These are phyloP conservation scores for Mycogona germanica DNA, from an alignment of 2,888 invertebrate genomes.

Conservation along the genomic window DNA sequence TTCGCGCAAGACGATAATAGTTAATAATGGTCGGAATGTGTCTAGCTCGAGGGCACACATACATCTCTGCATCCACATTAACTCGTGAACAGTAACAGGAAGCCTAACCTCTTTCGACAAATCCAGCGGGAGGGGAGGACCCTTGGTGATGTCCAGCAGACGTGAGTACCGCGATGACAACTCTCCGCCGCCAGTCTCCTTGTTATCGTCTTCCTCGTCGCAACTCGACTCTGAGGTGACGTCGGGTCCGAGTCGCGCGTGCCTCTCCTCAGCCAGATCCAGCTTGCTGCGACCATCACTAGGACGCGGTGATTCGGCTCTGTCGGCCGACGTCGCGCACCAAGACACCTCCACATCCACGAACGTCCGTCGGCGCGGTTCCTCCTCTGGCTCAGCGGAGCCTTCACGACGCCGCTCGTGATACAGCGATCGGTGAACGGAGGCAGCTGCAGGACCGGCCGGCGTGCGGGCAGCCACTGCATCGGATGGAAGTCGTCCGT, in stretches of 20 bases:
- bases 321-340: neutral
- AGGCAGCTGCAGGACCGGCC: no score
- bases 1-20: no score
- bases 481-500: no score
- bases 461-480: no score
- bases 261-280: slow-evolving; percentile 30
- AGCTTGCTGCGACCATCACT: slow-evolving; percentile 28
- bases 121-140: slow-evolving; percentile 30
- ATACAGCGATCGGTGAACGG: no score
- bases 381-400: no score
- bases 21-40: no score
- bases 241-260: slow-evolving; percentile 19
- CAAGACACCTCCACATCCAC: no score
- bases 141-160: slow-evolving; percentile 28
- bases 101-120: slow-evolving; percentile 24
- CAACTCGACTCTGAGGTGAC: slow-evolving; percentile 13
- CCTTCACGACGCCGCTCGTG: no score
- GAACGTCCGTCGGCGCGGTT: no score
- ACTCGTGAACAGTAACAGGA: slow-evolving; percentile 2
- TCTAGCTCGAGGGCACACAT: no score
- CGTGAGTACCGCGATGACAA: slow-evolving; percentile 23
- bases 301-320: neutral
- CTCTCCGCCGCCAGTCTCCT: no score
- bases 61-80: neutral
- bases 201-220: slow-evolving; percentile 27